Percentiles rank a stretch among this genome's conserved stretches.
phyloP scores from a whole-genome alignment of 2,113 vertebrate genomes.

The Bambusicola thoracicus region DNA sequence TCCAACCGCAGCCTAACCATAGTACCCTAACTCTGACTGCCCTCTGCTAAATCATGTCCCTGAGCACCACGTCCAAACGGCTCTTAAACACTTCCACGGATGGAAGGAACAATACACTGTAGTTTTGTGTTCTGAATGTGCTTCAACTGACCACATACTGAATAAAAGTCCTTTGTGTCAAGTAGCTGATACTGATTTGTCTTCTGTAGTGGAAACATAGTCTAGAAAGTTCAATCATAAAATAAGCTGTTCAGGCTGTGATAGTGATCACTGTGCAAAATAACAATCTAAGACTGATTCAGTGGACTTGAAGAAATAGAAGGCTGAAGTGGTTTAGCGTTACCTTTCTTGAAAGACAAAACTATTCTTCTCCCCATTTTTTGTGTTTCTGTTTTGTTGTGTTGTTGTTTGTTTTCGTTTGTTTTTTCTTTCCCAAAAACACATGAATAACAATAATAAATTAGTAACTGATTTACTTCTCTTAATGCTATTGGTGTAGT shows the following conservation, averaged over 20 bases:
- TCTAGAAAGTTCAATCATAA: not conserved
- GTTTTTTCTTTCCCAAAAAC: not conserved
- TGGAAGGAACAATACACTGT: not conserved
- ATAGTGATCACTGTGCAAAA: not conserved
- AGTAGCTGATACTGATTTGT: not conserved
- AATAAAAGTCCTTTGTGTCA: not conserved
- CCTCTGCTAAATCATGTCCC: no score
- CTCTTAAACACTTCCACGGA: no score
- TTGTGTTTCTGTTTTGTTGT: not conserved
- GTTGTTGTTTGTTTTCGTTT: not conserved
- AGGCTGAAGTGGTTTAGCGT: not conserved
- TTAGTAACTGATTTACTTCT: not conserved
- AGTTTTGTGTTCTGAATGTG: not conserved
- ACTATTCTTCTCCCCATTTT: not conserved
- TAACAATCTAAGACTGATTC: not conserved
- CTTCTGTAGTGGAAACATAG: not conserved
- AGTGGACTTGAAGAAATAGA: not conserved
- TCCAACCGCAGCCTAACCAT: no score
- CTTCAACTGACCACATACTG: not conserved
- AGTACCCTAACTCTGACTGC: no score
- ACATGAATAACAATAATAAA: not conserved
- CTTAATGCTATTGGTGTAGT: constrained; percentile 75
- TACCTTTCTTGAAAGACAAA: not conserved
- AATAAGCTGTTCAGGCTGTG: not conserved
- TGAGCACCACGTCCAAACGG: no score